Conservation (phyloP, 2,888 invertebrate genomes). For the Pyrocoelia pectoralis region DNA sequence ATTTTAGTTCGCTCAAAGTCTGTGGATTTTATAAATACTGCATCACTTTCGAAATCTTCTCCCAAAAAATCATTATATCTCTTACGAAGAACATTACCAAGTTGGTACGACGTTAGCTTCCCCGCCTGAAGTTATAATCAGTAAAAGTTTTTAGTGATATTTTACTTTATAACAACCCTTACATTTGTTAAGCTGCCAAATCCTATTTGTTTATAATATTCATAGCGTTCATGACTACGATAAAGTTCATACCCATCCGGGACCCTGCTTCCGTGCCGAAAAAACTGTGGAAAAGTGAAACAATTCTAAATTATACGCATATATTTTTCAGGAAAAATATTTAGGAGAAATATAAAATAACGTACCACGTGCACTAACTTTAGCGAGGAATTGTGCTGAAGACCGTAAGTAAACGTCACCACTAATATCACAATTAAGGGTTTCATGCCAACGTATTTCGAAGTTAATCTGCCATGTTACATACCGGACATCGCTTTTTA, state of each 20-base stretch:
- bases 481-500: too few species aligned
- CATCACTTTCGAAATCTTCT: slow-evolving; percentile 63
- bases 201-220: slow-evolving; percentile 70
- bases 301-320: slow-evolving; percentile 26
- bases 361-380: slow-evolving; percentile 12
- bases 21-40: slow-evolving; percentile 66
- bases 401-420: too few species aligned
- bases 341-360: background rate
- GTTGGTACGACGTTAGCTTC: slow-evolving; percentile 67
- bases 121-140: slow-evolving; percentile 57
- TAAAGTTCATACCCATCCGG: slow-evolving; percentile 67
- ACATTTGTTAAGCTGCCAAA: slow-evolving; percentile 79
- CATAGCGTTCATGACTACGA: slow-evolving; percentile 62
- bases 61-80: slow-evolving; percentile 69
- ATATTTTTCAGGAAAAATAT: background rate
- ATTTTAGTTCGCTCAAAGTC: slow-evolving; percentile 75
- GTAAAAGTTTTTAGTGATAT: background rate
- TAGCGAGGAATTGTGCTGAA: background rate
- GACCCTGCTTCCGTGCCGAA: slow-evolving; percentile 77
- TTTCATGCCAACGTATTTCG: too few species aligned
- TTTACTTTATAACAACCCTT: slow-evolving; percentile 45
- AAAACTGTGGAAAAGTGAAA: slow-evolving; percentile 62
- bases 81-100: slow-evolving; percentile 69
- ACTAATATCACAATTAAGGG: too few species aligned
- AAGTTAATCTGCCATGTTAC: too few species aligned